Conservation (phyloP, 35 echinoderm and acorn worm genomes). For the Apostichopus parvimensis region DNA sequence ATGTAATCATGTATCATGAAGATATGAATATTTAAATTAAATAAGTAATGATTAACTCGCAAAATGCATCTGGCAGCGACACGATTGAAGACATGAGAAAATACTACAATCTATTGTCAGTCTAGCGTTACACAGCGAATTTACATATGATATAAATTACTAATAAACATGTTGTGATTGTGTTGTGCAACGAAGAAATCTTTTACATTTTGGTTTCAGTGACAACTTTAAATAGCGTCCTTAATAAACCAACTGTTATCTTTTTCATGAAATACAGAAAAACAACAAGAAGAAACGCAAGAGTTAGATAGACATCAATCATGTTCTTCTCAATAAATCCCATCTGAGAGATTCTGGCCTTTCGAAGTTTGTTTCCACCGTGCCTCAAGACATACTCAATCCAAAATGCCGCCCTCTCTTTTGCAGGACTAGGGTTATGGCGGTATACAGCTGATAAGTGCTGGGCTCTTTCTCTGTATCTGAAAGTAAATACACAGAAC, state of each 20-base stretch:
- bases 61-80: too few species aligned
- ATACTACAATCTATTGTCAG: too few species aligned
- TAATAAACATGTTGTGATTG: too few species aligned
- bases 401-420: constrained; percentile 10
- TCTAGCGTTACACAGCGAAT: too few species aligned
- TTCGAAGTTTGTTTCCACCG: background rate
- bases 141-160: too few species aligned
- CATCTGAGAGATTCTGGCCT: background rate
- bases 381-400: background rate
- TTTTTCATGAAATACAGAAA: background rate
- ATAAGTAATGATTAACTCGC: too few species aligned
- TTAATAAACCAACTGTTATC: background rate
- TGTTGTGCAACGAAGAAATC: too few species aligned
- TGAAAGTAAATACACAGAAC: background rate
- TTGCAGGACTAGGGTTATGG: constrained; percentile 3
- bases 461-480: constrained; percentile 21
- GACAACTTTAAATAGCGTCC: too few species aligned
- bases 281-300: background rate
- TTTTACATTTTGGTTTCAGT: too few species aligned
- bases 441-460: constrained; percentile 25
- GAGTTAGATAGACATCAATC: constrained; percentile 28
- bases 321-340: constrained; percentile 22
- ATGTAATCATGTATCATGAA: too few species aligned
- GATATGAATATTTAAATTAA: too few species aligned
- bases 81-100: too few species aligned